Conservation (phyloP, 30 jellyfish, hydroid and myxozoan species). For the Hydractinia symbiolongicarpus region DNA sequence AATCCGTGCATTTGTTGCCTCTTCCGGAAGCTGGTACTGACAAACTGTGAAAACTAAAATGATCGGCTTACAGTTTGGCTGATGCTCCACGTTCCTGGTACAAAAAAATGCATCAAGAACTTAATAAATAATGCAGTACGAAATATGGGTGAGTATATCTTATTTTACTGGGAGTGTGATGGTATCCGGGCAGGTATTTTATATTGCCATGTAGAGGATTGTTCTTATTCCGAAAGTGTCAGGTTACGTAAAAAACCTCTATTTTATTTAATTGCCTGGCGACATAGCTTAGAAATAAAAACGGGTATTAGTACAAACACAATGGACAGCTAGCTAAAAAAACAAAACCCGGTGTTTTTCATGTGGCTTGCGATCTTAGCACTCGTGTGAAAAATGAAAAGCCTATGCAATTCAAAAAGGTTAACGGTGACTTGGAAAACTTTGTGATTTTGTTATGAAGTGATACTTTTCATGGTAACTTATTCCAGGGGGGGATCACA, state of each 20-base stretch:
- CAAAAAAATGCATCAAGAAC: background rate
- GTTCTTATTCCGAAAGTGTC: background rate
- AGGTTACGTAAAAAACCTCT: too few relatives aligned
- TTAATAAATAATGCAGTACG: background rate
- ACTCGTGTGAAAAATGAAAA: background rate
- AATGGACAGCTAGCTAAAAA: background rate
- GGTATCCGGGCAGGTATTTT: background rate
- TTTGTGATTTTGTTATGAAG: background rate
- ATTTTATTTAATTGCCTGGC: too few relatives aligned
- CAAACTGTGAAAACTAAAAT: background rate
- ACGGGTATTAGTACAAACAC: background rate
- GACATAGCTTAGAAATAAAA: too few relatives aligned
- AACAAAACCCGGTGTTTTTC: background rate
- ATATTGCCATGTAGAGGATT: background rate
- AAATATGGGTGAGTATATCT: background rate
- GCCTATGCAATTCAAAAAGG: background rate
- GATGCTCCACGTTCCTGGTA: conserved; percentile 1
- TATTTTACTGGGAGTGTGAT: background rate
- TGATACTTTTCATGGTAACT: background rate
- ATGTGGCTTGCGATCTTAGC: background rate
- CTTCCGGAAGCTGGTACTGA: background rate
- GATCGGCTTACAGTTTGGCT: background rate
- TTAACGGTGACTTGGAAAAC: background rate
- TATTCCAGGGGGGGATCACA: background rate
- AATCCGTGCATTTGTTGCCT: conserved; percentile 1